A percentile compares a stretch with the other conserved stretches of the same genome.
phyloP scores from a whole-genome alignment of 1,140 invertebrate genomes.

The Anagrus nilaparvatae region DNA sequence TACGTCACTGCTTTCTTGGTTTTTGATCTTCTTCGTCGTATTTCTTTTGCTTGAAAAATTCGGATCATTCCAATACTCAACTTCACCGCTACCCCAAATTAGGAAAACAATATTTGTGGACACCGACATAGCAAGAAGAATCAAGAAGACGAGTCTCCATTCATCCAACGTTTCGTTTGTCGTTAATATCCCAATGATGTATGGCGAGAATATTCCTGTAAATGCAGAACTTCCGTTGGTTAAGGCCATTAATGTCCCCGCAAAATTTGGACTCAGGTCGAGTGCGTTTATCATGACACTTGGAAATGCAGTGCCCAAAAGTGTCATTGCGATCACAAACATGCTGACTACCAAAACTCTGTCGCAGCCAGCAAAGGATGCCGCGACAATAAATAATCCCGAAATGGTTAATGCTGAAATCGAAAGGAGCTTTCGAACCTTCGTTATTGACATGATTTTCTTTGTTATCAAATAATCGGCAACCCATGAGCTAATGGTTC shows the following conservation, averaged over 20 bases:
- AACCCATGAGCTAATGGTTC: conserved; percentile 52
- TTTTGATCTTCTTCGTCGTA: conserved; percentile 9
- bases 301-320: conserved; percentile 66
- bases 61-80: conserved; percentile 59
- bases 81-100: conserved; percentile 58
- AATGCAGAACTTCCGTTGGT: conserved; percentile 76
- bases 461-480: conserved; percentile 57
- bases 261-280: conserved; percentile 74
- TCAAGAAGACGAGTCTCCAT: conserved; percentile 78
- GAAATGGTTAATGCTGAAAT: conserved; percentile 61
- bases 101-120: conserved; percentile 64
- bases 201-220: conserved; percentile 69
- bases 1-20: conserved; percentile 2
- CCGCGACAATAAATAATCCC: conserved; percentile 67
- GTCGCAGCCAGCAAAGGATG: conserved; percentile 71
- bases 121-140: conserved; percentile 61
- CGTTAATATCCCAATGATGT: conserved; percentile 65
- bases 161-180: conserved; percentile 57
- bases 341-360: conserved; percentile 49
- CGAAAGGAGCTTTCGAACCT: conserved; percentile 62
- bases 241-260: conserved; percentile 71
- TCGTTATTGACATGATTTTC: conserved; percentile 46
- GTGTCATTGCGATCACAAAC: conserved; percentile 60
- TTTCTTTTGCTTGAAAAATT: conserved; percentile 15
- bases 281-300: conserved; percentile 67